These are phyloP conservation scores for Diadophis punctatus DNA, from an alignment of 2,113 vertebrate species.

Conservation along the genomic window DNA sequence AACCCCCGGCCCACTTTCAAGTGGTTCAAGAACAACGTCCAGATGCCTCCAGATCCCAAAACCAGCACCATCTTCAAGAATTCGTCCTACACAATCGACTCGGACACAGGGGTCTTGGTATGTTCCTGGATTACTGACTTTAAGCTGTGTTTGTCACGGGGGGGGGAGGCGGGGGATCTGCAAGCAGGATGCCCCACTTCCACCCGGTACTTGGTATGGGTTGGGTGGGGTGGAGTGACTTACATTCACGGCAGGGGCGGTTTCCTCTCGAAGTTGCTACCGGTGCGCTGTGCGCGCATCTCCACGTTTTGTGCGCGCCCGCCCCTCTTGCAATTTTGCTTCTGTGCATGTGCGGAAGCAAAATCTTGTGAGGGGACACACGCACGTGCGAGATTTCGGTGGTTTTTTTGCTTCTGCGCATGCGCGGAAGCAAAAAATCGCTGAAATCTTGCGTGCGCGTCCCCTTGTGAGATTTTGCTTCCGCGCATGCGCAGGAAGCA, in stretches of 20 bases:
- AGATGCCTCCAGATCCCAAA: conserved; percentile 77
- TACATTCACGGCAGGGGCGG: not conserved
- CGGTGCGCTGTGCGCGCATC: too few relatives aligned
- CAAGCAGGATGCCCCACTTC: not conserved
- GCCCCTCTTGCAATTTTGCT: too few relatives aligned
- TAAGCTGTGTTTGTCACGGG: not conserved
- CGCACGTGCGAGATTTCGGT: too few relatives aligned
- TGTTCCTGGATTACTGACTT: not conserved
- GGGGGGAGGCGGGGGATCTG: not conserved
- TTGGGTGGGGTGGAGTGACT: not conserved
- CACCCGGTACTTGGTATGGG: not conserved
- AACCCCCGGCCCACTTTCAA: conserved; percentile 78
- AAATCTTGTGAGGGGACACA: too few relatives aligned
- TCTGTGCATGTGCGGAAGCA: too few relatives aligned
- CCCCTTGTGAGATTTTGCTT: too few relatives aligned
- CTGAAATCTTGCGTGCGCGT: too few relatives aligned
- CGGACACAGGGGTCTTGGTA: conserved; percentile 80
- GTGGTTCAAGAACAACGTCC: conserved; percentile 80
- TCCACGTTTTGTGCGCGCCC: too few relatives aligned
- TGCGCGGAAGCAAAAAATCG: too few relatives aligned
- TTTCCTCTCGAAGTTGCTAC: too few relatives aligned
- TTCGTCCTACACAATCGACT: conserved; percentile 81
- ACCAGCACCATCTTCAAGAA: conserved; percentile 75
- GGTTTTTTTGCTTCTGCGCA: too few relatives aligned
- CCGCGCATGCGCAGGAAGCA: too few relatives aligned